These are phyloP conservation scores for Eidolon helvum DNA, from an alignment of 2,113 vertebrate species.

Conservation along the genomic window DNA sequence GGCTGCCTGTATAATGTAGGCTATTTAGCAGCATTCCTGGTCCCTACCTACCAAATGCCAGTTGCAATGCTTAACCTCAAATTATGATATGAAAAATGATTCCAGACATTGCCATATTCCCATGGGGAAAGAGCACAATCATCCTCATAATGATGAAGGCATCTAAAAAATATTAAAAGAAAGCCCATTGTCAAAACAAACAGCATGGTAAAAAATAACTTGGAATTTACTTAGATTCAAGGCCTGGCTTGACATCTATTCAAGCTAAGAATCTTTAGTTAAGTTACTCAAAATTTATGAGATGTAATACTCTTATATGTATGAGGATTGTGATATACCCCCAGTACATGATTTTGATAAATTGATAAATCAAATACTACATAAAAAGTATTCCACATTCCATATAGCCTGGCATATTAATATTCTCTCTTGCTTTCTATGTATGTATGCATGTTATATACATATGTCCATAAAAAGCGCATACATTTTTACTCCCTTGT, in stretches of 20 bases:
- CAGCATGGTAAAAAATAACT: background rate
- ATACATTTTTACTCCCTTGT: background rate
- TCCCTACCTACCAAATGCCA: background rate
- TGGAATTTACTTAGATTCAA: background rate
- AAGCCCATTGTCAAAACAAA: background rate
- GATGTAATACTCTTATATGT: background rate
- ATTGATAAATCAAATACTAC: background rate
- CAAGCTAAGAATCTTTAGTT: background rate
- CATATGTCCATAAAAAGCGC: no score
- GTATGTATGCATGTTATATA: no score
- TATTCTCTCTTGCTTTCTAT: background rate
- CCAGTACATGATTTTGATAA: background rate
- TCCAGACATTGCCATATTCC: background rate
- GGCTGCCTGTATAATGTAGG: background rate
- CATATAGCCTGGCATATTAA: background rate
- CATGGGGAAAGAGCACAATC: background rate
- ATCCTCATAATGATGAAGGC: background rate
- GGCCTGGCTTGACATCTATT: background rate
- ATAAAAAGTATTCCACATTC: background rate
- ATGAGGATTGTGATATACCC: background rate
- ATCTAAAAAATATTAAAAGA: background rate
- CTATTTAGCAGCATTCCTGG: background rate
- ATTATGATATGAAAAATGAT: background rate
- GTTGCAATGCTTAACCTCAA: background rate
- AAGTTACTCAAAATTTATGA: background rate